These are phyloP conservation scores for Meloe dianella DNA, from an alignment of 2,888 invertebrate genomes.

Conservation along the genomic window DNA sequence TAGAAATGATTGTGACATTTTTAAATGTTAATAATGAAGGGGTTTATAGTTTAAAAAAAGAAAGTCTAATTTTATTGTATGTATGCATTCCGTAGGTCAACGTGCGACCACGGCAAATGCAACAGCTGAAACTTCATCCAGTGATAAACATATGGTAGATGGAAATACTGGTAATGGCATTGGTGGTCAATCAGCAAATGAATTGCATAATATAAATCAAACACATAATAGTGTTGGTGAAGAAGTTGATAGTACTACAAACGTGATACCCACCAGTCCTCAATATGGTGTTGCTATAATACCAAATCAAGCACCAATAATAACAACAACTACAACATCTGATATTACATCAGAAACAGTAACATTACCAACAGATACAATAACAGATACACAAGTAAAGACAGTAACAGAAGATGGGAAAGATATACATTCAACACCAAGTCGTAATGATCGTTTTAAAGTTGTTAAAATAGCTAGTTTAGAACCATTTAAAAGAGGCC, in stretches of 20 bases:
- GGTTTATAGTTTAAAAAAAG: neutral
- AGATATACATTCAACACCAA: conserved; percentile 63
- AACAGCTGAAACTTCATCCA: conserved; percentile 48
- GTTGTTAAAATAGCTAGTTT: conserved; percentile 81
- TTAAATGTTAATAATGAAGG: conserved; percentile 1
- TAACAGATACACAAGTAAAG: conserved; percentile 57
- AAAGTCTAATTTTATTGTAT: conserved; percentile 25
- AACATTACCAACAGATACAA: conserved; percentile 42
- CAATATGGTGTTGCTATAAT: conserved; percentile 70
- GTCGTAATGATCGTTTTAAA: conserved; percentile 71
- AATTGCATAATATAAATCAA: neutral
- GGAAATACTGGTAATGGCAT: conserved; percentile 31
- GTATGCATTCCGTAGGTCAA: conserved; percentile 58
- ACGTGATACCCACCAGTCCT: conserved; percentile 69
- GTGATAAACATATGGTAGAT: conserved; percentile 44
- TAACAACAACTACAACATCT: conserved; percentile 2
- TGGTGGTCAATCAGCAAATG: conserved; percentile 36
- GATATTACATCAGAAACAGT: conserved; percentile 41
- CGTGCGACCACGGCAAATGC: conserved; percentile 59
- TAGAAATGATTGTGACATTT: conserved; percentile 5
- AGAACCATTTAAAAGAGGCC: conserved; percentile 75
- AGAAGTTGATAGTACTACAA: conserved; percentile 49
- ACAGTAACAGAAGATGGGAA: conserved; percentile 60
- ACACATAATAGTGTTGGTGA: conserved; percentile 33
- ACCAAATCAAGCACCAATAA: conserved; percentile 41